Base-by-base conservation (phyloP, 2,113 vertebrate species). In the rabbit (Oryctolagus cuniculus) region DNA sequence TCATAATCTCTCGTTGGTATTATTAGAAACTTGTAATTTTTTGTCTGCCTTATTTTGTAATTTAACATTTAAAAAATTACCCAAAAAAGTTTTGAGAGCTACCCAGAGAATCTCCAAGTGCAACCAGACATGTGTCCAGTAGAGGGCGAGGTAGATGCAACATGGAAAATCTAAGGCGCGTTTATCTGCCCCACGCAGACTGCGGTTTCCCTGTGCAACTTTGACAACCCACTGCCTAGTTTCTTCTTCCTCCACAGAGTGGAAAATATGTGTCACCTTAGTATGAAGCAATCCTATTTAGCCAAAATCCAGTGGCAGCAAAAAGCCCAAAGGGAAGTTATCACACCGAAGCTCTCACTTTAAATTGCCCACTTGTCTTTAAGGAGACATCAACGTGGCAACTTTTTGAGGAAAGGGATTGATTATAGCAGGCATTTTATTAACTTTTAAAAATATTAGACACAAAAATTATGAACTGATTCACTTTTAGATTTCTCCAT, bases 221-320 rank as follows among this genome's bases (percentile, higher is more conserved):
- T 90, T 73, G 66, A 93, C 72, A 92, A 79, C 27, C 80, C 67
- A 89, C 73, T 83, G 53, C 91, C 79, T 25, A 77, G 83, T 51
- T 94, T 90, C 82, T 72, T 90, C 72, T 44, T 87, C 82, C 31
- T 84, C 79, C 81, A 78, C 72, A 90, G 36, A 84, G 94, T 63
- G 92, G 97, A 97, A 97, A 97, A 92, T 89, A 44, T 67, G 75
- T 91, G 67, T 92, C 86, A 95, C 89, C 73, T 70, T 53, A 61
- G 38, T 15, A 27, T 83, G 88, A 53, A 80, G 89, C 83, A 95
- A 94, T 61, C 31, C 94, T 82, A 55, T 90, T 92, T 91, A 95
- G 94, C 96, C 91, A 96, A 96, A 95, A 79, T 69, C 15, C 63
- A 93, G 49, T 4, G 51, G 44, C 86, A 86, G 38, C 84, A 81